These are phyloP conservation scores for Dermatophagoides farinae DNA, from an alignment of 1,140 invertebrate species.

Conservation along the genomic window DNA sequence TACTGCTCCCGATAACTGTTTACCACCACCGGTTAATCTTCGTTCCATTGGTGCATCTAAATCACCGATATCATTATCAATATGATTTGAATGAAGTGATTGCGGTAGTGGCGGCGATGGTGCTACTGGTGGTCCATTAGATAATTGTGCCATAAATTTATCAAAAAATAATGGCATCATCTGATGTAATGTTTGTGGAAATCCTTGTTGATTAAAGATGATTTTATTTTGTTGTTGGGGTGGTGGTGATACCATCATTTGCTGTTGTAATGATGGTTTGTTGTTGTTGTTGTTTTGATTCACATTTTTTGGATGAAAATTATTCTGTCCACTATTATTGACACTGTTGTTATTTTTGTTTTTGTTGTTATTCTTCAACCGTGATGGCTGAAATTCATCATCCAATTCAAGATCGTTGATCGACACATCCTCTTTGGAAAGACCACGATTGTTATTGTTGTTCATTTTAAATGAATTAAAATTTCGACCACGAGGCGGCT, in stretches of 20 bases:
- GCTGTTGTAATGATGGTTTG: neutral
- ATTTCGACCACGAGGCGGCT: neutral
- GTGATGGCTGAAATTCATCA: neutral
- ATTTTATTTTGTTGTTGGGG: neutral
- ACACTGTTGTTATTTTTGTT: neutral
- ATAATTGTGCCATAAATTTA: neutral
- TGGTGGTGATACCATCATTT: too few relatives aligned
- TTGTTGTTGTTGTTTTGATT: neutral
- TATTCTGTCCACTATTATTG: neutral
- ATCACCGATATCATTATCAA: neutral
- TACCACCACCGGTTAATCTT: neutral
- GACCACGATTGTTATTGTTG: neutral
- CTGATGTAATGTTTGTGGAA: neutral
- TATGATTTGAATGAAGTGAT: neutral
- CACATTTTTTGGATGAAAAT: neutral
- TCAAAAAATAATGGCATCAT: constrained; percentile 5
- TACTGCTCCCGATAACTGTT: neutral
- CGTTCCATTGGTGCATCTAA: neutral
- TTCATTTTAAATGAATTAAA: neutral
- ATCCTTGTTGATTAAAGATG: neutral
- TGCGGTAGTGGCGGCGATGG: neutral
- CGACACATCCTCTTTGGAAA: neutral
- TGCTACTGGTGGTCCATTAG: neutral
- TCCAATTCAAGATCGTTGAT: constrained; percentile 3
- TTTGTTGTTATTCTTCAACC: neutral